A percentile compares a stretch with the other conserved stretches of the same genome.
Conservation (phyloP, 1,140 invertebrate species). For the Papilio polytes region DNA sequence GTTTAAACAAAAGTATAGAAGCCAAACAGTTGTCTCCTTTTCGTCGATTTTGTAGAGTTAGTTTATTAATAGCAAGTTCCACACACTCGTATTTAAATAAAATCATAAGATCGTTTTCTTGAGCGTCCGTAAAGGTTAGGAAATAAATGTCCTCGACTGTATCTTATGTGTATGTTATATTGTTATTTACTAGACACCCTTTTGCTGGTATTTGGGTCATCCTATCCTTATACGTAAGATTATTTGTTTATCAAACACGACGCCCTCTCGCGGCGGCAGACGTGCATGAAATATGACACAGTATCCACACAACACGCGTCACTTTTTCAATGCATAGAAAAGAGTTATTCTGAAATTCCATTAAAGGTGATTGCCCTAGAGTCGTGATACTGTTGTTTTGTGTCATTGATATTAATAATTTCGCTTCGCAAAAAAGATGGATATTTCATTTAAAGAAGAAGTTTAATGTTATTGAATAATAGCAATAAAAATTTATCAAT, state of each 20-base stretch:
- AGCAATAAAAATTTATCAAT: not conserved
- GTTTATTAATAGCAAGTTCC: too few relatives aligned
- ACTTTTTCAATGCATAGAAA: not conserved
- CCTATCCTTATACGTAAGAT: not conserved
- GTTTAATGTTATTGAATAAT: not conserved
- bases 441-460: too few relatives aligned
- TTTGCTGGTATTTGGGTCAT: not conserved
- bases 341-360: conserved; percentile 1
- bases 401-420: not conserved
- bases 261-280: not conserved
- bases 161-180: not conserved
- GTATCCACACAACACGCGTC: not conserved
- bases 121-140: too few relatives aligned
- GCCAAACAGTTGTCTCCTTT: too few relatives aligned
- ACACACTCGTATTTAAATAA: too few relatives aligned
- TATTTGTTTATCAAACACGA: conserved; percentile 1
- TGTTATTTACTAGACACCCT: not conserved
- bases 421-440: not conserved
- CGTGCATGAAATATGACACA: conserved; percentile 10
- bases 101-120: too few relatives aligned
- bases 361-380: not conserved
- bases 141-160: too few relatives aligned
- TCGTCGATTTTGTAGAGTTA: too few relatives aligned
- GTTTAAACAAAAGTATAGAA: too few relatives aligned
- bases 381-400: not conserved